Evolutionary conservation across 2,888 invertebrate genomes (phyloP), one percentile per base, ranked within the genome.

Genomic region (Proisotoma minuta): DNA sequence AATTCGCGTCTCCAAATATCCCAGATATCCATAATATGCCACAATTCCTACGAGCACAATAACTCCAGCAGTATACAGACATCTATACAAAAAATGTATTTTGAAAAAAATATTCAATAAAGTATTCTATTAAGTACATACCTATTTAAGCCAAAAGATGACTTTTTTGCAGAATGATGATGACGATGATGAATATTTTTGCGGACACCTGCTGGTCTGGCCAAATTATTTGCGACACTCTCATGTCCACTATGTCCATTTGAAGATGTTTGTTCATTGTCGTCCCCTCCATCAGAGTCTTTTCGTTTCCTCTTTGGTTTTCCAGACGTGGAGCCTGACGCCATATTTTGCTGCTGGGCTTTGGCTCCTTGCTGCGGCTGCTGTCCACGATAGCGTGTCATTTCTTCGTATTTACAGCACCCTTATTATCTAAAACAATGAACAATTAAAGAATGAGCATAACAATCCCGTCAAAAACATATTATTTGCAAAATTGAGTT

Each of bases 1-100:
- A 0, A 94, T 90, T 70, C 91, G 82, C 0, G 91, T 92, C 79
- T 92, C 91, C 66, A 91, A 78, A 76, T 92, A 93, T 1, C 92
- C 92, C 74, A 87, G 79, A 72, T 87, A 88, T 56, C 88, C 87
- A 71, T 89, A 85, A 76, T 86, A 87, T 0, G 84, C 83, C 1
- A 91, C 91, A 54, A 89, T 81, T 0, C 81, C 77, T 60, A 91
- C 81, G 3, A 74, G 63, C 49, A 63, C 65, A 39, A 71, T 66
- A 12, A 72, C 74, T 26, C 71, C 34, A 15, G 62, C 59, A 18
- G 69, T 43, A 20, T 66, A 70, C 49, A 63, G 60, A 24, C 69
- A 58, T 63, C 73, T 72, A 28, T 10, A 34, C 8, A 10, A 34
- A 8, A 34, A 34, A 34, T 15, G 8, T 8, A 34, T 34, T 10